Conservation (phyloP, 2,797 vertebrate genomes). For the Sebastes melanostomus region DNA sequence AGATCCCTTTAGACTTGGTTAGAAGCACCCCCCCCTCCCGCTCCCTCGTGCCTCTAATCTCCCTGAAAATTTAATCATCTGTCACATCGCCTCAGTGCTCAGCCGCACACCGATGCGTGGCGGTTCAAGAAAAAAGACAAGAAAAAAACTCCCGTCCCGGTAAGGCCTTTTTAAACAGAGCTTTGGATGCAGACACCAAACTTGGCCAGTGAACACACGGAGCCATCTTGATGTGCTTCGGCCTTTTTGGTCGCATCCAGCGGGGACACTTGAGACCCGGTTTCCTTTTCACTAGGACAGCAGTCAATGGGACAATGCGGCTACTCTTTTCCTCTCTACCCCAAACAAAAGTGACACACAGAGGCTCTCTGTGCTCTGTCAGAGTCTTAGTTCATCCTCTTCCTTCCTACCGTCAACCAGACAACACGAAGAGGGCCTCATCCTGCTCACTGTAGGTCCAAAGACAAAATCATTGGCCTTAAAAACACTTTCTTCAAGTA, state of each 20-base stretch:
- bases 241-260: constrained; percentile 63
- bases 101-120: constrained; percentile 59
- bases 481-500: not conserved
- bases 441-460: not conserved
- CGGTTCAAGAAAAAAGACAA: constrained; percentile 28
- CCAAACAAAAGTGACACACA: constrained; percentile 61
- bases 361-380: constrained; percentile 61
- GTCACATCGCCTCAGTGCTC: constrained; percentile 75
- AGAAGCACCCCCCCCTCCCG: not conserved
- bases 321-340: constrained; percentile 63
- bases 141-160: not conserved
- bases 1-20: constrained; percentile 41
- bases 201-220: constrained; percentile 53
- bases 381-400: constrained; percentile 59
- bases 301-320: constrained; percentile 68
- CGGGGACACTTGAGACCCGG: constrained; percentile 67
- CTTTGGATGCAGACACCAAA: constrained; percentile 43
- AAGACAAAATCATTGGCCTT: not conserved
- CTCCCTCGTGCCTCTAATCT: constrained; percentile 59
- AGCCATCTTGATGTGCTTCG: constrained; percentile 61
- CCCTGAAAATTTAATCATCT: constrained; percentile 83
- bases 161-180: constrained; percentile 41
- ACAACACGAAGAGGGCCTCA: constrained; percentile 14
- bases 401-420: constrained; percentile 53
- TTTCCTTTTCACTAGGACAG: constrained; percentile 68